Evolutionary conservation across 2,113 vertebrate genomes (phyloP), one percentile per base, ranked within the genome.

Genomic region (Bagarius yarrelli): DNA sequence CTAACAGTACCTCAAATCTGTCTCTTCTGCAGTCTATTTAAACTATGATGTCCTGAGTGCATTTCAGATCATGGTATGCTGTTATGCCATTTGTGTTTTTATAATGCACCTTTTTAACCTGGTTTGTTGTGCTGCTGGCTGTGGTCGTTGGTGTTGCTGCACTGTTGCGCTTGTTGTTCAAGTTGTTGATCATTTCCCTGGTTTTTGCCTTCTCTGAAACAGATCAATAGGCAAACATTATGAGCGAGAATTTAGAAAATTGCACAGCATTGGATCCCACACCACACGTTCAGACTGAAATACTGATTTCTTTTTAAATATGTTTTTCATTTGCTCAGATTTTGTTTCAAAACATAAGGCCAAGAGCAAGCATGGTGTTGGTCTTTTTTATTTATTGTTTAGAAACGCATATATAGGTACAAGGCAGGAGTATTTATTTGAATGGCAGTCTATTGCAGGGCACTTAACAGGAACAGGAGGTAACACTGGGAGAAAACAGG

Each of bases 111-210:
- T 92, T 94, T 88, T 92, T 94, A 44, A 72, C 80, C 76, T 91
- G 89, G 86, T 88, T 91, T 44, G 86, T 86, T 57, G 84, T 76
- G 55, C 67, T 74, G 60, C 61, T 79, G 69, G 76, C 84, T 85
- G 91, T 88, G 88, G 89, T 91, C 85, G 91, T 81, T 56, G 88
- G 81, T 81, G 90, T 83, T 83, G 90, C 85, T 53, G 88, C 86
- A 87, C 87, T 88, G 83, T 93, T 93, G 40, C 90, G 91, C 78
- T 94, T 94, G 89, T 94, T 94, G 91, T 94, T 95, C 87, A 95
- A 90, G 91, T 95, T 95, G 87, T 95, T 95, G 80, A 94, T 94
- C 66, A 94, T 90, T 86, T 94, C 93, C 84, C 93, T 85, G 81
- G 92, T 94, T 90, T 94, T 95, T 0, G 92, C 92, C 91, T 94